phyloP scores from a whole-genome alignment of 2,113 vertebrate genomes.

The Spizaetus ornatus region DNA sequence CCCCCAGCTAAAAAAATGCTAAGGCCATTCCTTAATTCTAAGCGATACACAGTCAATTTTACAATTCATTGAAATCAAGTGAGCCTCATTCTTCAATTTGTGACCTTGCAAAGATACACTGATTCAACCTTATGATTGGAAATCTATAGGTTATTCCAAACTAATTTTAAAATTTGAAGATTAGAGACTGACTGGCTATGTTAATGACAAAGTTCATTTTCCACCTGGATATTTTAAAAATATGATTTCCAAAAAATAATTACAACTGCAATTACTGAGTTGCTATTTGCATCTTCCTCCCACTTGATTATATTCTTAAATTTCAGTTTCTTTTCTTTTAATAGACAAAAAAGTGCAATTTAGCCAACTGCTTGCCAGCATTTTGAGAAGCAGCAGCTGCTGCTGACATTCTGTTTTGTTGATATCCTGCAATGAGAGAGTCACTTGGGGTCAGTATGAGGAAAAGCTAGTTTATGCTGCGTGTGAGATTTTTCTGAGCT shows the following conservation, averaged over 20 bases:
- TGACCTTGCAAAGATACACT: background rate
- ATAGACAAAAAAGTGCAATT: background rate
- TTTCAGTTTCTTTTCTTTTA: constrained; percentile 11
- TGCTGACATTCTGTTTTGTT: constrained; percentile 11
- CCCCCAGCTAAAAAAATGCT: background rate
- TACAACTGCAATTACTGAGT: background rate
- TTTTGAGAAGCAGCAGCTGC: constrained; percentile 43
- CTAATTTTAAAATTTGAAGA: background rate
- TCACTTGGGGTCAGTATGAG: constrained; percentile 23
- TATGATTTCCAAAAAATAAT: background rate
- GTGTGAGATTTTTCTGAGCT: constrained; percentile 25
- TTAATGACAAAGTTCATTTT: background rate
- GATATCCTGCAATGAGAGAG: background rate
- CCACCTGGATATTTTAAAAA: background rate
- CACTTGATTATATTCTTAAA: background rate
- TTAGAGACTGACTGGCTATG: background rate
- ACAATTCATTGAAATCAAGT: background rate
- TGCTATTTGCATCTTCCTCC: background rate
- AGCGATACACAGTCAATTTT: background rate
- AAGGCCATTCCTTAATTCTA: background rate
- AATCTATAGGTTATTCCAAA: background rate
- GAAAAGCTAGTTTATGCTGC: constrained; percentile 13
- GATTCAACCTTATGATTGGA: background rate
- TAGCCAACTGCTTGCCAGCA: background rate
- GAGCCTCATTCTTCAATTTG: background rate